phyloP scores from a whole-genome alignment of 2,888 invertebrate genomes.

The Temnothorax rugatulus region DNA sequence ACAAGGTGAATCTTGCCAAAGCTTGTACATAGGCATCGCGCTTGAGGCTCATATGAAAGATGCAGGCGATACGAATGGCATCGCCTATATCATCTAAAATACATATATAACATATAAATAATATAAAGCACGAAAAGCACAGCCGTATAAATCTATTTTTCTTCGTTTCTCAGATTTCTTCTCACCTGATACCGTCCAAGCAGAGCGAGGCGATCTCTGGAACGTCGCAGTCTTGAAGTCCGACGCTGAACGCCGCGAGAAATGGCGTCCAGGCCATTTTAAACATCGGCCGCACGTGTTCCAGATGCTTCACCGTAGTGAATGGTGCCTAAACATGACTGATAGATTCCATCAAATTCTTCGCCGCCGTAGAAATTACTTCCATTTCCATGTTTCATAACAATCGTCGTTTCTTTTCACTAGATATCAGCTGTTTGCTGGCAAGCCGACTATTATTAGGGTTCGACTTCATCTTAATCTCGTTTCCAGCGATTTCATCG shows the following conservation, averaged over 20 bases:
- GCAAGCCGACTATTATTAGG: slow-evolving; percentile 84
- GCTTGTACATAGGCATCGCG: slow-evolving; percentile 99
- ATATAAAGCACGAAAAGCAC: background rate
- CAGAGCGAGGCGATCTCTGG: slow-evolving; percentile 98
- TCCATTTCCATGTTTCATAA: slow-evolving; percentile 99
- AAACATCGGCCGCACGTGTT: slow-evolving; percentile 99
- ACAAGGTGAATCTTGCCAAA: slow-evolving; percentile 96
- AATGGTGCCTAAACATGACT: slow-evolving; percentile 98
- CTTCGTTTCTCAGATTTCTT: background rate
- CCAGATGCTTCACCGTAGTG: slow-evolving; percentile 98
- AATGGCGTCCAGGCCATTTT: slow-evolving; percentile 99
- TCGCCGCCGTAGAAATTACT: slow-evolving; percentile 98
- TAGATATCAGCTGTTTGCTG: slow-evolving; percentile 89
- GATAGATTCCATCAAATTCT: slow-evolving; percentile 98
- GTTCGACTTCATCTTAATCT: slow-evolving; percentile 96
- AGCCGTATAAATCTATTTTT: background rate
- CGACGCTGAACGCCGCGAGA: slow-evolving; percentile 99
- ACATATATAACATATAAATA: background rate
- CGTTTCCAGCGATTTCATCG: slow-evolving; percentile 98
- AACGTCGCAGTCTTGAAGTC: slow-evolving; percentile 99
- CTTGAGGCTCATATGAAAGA: slow-evolving; percentile 99
- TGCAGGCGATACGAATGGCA: slow-evolving; percentile 98
- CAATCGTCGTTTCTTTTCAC: slow-evolving; percentile 96
- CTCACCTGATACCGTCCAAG: slow-evolving; percentile 94
- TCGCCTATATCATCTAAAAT: slow-evolving; percentile 91